Percentiles rank a stretch among this genome's conserved stretches.
Evolutionary conservation across 2,888 invertebrate genomes (phyloP).

Genomic region (Noctuana brunneofusca): DNA sequence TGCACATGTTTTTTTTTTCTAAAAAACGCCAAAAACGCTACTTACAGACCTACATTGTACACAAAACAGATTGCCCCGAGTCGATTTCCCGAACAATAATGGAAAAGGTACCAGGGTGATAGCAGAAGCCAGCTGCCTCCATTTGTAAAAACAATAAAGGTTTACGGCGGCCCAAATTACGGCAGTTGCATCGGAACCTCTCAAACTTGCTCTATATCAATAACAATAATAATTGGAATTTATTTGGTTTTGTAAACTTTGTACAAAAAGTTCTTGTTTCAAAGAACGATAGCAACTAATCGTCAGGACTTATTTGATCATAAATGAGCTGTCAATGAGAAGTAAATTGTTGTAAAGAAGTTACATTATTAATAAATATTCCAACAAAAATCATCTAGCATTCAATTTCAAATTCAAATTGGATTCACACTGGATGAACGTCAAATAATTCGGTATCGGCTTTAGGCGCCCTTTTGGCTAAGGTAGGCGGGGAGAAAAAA

Average conservation of each 20-base stretch:
- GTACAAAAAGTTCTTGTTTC: not conserved
- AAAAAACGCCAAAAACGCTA: not conserved
- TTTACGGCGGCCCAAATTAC: conserved; percentile 11
- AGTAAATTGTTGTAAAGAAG: no score
- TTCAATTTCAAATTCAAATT: no score
- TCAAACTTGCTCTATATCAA: conserved; percentile 22
- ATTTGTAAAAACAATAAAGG: conserved; percentile 24
- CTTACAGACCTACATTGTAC: not conserved
- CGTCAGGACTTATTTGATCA: not conserved
- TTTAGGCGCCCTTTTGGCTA: no score
- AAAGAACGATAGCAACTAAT: not conserved
- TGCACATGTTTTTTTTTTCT: not conserved
- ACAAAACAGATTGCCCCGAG: not conserved
- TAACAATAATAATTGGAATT: conserved; percentile 28
- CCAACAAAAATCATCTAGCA: no score
- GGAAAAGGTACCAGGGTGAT: conserved; percentile 9
- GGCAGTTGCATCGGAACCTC: conserved; percentile 6
- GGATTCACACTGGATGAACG: no score
- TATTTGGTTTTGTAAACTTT: not conserved
- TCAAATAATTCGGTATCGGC: no score
- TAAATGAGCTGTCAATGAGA: no score
- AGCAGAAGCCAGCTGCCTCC: conserved; percentile 19
- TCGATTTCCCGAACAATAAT: conserved; percentile 18
- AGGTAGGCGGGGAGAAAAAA: no score
- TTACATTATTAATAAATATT: no score